These are phyloP conservation scores for Agrilus planipennis DNA, from an alignment of 1,140 invertebrate species.

Conservation along the genomic window DNA sequence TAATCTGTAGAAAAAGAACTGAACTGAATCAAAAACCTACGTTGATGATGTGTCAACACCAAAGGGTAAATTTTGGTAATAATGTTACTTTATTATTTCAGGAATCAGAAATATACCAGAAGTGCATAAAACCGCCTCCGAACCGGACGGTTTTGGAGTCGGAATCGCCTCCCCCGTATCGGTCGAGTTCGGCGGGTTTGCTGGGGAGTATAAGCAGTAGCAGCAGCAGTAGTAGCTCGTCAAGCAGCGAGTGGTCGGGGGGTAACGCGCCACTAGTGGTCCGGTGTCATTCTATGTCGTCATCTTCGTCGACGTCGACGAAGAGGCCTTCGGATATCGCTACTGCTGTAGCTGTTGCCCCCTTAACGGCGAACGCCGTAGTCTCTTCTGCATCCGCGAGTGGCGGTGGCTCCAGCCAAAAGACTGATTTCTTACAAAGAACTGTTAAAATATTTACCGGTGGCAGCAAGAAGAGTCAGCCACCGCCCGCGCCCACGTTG, in stretches of 20 bases:
- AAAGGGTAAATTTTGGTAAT: too few relatives aligned
- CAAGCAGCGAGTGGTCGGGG: slow-evolving; percentile 15
- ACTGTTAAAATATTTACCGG: slow-evolving; percentile 35
- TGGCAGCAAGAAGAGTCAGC: slow-evolving; percentile 25
- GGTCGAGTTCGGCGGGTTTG: slow-evolving; percentile 42
- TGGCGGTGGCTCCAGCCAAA: slow-evolving; percentile 18
- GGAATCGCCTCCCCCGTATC: slow-evolving; percentile 52
- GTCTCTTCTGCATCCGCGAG: neutral
- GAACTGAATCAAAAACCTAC: too few relatives aligned
- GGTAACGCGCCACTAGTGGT: slow-evolving; percentile 26
- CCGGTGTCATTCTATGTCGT: slow-evolving; percentile 33
- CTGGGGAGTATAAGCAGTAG: slow-evolving; percentile 24
- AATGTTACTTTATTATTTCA: slow-evolving; percentile 29
- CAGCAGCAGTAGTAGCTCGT: slow-evolving; percentile 16
- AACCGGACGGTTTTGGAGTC: slow-evolving; percentile 58
- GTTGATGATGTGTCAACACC: too few relatives aligned
- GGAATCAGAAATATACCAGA: slow-evolving; percentile 56
- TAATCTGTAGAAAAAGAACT: too few relatives aligned
- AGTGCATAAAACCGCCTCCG: slow-evolving; percentile 56
- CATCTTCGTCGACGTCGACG: slow-evolving; percentile 28
- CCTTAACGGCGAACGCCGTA: slow-evolving; percentile 5
- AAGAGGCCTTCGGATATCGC: too few relatives aligned
- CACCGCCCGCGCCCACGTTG: slow-evolving; percentile 7
- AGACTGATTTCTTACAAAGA: slow-evolving; percentile 36
- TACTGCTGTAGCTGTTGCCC: slow-evolving; percentile 13